Evolutionary conservation across 2,888 invertebrate genomes (phyloP).

Genomic region (Tenodera sinensis): DNA sequence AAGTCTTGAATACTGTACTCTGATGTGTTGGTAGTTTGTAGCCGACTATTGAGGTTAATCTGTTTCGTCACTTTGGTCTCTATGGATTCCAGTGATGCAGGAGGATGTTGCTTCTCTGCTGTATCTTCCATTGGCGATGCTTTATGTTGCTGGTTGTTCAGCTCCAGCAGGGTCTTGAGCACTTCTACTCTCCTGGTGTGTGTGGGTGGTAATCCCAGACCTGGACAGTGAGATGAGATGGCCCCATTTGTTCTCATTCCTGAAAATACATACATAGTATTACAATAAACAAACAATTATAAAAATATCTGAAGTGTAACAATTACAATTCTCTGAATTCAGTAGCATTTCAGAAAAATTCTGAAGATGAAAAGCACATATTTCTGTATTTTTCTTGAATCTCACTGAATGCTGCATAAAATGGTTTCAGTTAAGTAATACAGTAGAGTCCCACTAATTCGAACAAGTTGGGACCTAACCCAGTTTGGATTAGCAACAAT

Average conservation of each 20-base stretch:
- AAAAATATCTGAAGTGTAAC: no score
- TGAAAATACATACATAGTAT: background rate
- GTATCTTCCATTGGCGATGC: background rate
- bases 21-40: background rate
- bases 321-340: no score
- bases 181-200: background rate
- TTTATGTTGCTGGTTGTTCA: background rate
- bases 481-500: no score
- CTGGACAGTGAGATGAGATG: background rate
- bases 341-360: no score
- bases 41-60: background rate
- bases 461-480: no score
- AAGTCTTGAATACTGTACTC: background rate
- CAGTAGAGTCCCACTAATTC: no score
- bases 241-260: constrained; percentile 9
- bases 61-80: background rate
- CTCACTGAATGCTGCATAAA: no score
- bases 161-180: background rate
- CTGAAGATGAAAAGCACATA: no score
- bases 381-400: no score
- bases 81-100: background rate
- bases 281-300: background rate
- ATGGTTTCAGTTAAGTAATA: no score
- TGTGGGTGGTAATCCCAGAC: background rate
- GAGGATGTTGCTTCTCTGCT: background rate